phyloP scores from a whole-genome alignment of 2,797 vertebrate species.

The Kryptolebias ocellatus region DNA sequence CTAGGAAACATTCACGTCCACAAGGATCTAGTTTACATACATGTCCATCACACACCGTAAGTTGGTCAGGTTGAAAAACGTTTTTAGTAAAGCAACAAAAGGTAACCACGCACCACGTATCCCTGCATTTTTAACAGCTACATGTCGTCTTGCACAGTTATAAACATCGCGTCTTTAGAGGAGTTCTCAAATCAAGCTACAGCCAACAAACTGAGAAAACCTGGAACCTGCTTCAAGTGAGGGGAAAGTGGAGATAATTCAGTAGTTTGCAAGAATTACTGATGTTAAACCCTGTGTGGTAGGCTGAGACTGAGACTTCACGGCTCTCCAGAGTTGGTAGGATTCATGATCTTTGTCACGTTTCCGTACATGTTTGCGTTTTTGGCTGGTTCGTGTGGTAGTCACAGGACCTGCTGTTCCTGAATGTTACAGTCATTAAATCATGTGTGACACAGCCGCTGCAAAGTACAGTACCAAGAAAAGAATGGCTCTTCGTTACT shows the following conservation, averaged over 20 bases:
- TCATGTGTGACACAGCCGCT: constrained; percentile 23
- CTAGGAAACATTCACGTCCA: constrained; percentile 71
- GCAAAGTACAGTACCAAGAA: constrained; percentile 58
- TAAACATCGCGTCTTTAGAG: constrained; percentile 39
- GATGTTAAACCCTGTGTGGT: constrained; percentile 28
- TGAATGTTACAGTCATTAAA: constrained; percentile 25
- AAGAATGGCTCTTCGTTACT: constrained; percentile 60
- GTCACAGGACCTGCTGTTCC: constrained; percentile 22
- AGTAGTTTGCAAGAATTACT: constrained; percentile 8
- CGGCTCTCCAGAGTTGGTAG: constrained; percentile 39
- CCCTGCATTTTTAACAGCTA: constrained; percentile 68
- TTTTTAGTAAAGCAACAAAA: constrained; percentile 43
- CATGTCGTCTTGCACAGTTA: constrained; percentile 40
- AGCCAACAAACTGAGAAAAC: constrained; percentile 44
- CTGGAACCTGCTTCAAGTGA: constrained; percentile 37
- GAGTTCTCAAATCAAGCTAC: constrained; percentile 46
- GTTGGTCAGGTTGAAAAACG: constrained; percentile 40
- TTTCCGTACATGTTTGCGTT: constrained; percentile 59
- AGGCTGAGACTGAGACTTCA: constrained; percentile 37
- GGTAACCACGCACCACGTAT: constrained; percentile 52
- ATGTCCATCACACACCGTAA: constrained; percentile 41
- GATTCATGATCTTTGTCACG: constrained; percentile 37
- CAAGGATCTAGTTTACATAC: constrained; percentile 48
- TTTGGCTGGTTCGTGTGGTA: constrained; percentile 63
- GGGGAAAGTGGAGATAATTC: constrained; percentile 11